phyloP scores from a whole-genome alignment of 2,113 vertebrate genomes.

The Orycteropus afer region DNA sequence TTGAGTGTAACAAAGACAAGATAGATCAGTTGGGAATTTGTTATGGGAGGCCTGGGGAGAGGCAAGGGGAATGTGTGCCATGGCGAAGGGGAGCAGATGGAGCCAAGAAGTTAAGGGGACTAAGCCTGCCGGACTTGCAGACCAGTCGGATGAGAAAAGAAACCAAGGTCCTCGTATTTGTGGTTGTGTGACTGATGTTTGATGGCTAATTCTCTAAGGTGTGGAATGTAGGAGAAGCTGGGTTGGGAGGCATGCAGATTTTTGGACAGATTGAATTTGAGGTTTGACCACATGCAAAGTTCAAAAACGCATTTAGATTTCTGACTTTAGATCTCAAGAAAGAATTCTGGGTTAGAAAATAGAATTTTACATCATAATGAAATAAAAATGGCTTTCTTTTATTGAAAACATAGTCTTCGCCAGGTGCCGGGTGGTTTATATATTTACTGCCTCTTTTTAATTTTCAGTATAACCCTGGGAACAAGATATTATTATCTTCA shows the following conservation, averaged over 20 bases:
- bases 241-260: neutral
- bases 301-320: neutral
- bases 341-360: neutral
- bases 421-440: neutral
- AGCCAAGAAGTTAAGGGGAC: neutral
- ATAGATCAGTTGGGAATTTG: neutral
- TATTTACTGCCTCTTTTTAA: neutral
- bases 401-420: neutral
- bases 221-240: neutral
- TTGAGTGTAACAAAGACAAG: neutral
- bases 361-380: neutral
- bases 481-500: neutral
- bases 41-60: neutral
- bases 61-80: accelerated
- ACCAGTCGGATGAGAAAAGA: neutral
- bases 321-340: neutral
- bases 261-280: neutral
- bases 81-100: neutral
- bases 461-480: neutral
- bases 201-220: neutral
- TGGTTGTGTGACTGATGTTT: neutral
- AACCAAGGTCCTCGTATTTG: neutral
- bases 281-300: neutral
- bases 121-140: neutral
- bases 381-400: neutral